Conservation (phyloP, 2,113 vertebrate genomes). For the Fulmarus glacialis region DNA sequence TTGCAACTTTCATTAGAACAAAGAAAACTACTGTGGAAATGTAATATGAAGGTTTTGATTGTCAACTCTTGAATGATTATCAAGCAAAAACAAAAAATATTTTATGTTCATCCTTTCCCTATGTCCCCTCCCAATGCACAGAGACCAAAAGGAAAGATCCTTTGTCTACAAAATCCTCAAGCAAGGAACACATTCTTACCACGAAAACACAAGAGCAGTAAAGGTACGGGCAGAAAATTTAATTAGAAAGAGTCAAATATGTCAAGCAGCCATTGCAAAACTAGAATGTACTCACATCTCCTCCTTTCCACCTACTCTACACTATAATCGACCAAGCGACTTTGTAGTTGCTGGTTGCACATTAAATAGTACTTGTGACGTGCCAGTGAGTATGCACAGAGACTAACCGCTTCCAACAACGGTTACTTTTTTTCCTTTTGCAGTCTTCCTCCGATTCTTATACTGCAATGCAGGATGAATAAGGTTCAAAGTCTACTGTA, state of each 20-base stretch:
- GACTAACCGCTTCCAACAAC: neutral
- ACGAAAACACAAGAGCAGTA: neutral
- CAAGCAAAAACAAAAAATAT: neutral
- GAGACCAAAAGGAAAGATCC: neutral
- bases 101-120: neutral
- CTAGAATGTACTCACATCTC: accelerated
- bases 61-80: neutral
- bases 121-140: neutral
- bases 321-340: accelerated
- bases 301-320: neutral
- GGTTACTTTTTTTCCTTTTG: neutral
- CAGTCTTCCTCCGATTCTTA: neutral
- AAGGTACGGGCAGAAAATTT: neutral
- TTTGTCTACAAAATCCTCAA: neutral
- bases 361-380: neutral
- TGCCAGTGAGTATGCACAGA: neutral
- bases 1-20: neutral
- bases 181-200: neutral
- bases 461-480: neutral
- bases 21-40: neutral
- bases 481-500: neutral
- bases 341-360: neutral
- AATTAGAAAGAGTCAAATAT: neutral
- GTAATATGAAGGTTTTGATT: neutral
- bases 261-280: neutral